Conservation (phyloP, 92 coral and sea anemone genomes). For the Nematostella vectensis region DNA sequence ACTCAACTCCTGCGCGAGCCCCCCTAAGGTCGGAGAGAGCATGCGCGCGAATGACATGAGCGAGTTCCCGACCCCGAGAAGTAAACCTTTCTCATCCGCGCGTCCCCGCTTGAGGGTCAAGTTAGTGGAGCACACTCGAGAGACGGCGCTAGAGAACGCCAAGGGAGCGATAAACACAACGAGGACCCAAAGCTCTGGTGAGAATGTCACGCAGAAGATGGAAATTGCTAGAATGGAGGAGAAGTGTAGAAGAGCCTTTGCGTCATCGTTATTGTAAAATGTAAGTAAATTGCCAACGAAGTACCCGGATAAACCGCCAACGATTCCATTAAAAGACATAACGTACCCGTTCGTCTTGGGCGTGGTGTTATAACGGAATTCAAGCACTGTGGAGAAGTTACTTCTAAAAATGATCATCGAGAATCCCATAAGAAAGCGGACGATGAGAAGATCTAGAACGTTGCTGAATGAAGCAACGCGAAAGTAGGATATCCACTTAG, state of each 20-base stretch:
- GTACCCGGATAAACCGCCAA: constrained; percentile 65
- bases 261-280: constrained; percentile 58
- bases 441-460: constrained; percentile 52
- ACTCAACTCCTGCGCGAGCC: constrained; percentile 71
- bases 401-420: constrained; percentile 84
- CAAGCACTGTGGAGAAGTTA: constrained; percentile 75
- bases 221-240: constrained; percentile 49
- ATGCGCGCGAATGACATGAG: constrained; percentile 81
- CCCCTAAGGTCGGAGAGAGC: constrained; percentile 91
- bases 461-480: constrained; percentile 49
- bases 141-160: constrained; percentile 78
- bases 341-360: constrained; percentile 88
- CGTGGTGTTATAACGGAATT: constrained; percentile 67
- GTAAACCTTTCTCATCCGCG: constrained; percentile 79
- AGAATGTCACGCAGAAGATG: constrained; percentile 61
- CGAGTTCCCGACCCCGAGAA: constrained; percentile 82
- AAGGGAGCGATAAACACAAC: constrained; percentile 56
- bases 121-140: constrained; percentile 71
- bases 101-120: constrained; percentile 56
- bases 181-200: constrained; percentile 66
- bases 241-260: constrained; percentile 55
- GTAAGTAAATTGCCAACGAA: constrained; percentile 53
- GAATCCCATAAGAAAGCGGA: constrained; percentile 79
- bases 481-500: constrained; percentile 2
- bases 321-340: constrained; percentile 76